Conservation (phyloP, 1,140 invertebrate species). For the Trichonephila clavipes region DNA sequence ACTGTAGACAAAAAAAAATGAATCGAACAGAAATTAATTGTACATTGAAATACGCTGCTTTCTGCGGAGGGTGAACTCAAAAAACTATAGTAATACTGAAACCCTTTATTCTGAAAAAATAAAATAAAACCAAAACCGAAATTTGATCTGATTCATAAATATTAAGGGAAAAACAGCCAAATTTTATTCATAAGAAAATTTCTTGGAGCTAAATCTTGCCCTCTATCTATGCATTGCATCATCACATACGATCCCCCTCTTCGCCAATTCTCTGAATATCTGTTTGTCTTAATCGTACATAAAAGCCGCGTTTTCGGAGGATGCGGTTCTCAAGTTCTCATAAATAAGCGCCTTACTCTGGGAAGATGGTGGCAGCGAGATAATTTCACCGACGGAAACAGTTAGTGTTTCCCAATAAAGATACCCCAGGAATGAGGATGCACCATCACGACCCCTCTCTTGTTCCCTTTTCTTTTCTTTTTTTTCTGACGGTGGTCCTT, state of each 20-base stretch:
- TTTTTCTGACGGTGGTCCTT: conserved; percentile 31
- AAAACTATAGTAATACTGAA: too few relatives aligned
- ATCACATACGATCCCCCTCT: neutral
- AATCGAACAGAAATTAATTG: too few relatives aligned
- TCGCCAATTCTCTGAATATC: conserved; percentile 26
- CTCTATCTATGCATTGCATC: neutral
- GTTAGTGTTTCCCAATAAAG: conserved; percentile 10
- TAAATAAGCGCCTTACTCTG: conserved; percentile 19
- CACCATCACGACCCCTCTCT: neutral
- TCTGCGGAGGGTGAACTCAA: too few relatives aligned
- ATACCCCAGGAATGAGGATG: neutral
- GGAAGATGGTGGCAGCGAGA: conserved; percentile 8
- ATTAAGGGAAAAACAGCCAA: too few relatives aligned
- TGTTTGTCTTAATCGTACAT: conserved; percentile 31
- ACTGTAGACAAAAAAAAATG: too few relatives aligned
- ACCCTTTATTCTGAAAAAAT: too few relatives aligned
- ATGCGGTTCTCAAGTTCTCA: neutral
- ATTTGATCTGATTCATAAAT: too few relatives aligned
- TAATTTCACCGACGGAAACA: neutral
- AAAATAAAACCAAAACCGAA: too few relatives aligned
- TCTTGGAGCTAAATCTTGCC: neutral
- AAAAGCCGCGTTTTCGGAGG: neutral
- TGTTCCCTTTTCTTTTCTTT: neutral
- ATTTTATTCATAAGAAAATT: too few relatives aligned
- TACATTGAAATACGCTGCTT: too few relatives aligned